Evolutionary conservation across 2,888 invertebrate genomes (phyloP).

Genomic region (Parelbella ahira): DNA sequence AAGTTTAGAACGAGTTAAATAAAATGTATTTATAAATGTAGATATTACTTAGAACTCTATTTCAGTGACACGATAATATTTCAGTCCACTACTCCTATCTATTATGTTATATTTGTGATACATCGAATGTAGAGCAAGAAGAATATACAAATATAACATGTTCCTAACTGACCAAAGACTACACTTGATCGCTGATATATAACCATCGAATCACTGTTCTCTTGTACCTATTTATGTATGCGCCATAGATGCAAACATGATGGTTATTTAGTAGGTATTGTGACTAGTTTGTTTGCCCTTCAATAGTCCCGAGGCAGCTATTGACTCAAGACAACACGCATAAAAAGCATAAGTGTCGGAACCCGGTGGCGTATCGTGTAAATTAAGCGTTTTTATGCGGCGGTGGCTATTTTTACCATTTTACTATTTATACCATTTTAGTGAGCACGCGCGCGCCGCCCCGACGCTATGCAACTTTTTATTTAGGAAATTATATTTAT

Average conservation of each 20-base stretch:
- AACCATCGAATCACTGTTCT: conserved; percentile 1
- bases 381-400: conserved; percentile 75
- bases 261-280: conserved; percentile 6
- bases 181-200: too few relatives aligned
- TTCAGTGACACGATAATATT: too few relatives aligned
- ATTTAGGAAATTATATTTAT: conserved; percentile 44
- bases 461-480: conserved; percentile 49
- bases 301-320: conserved; percentile 57
- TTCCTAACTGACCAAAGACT: too few relatives aligned
- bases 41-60: too few relatives aligned
- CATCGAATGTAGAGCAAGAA: too few relatives aligned
- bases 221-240: background rate
- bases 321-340: conserved; percentile 76
- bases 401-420: conserved; percentile 66
- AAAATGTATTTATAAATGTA: too few relatives aligned
- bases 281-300: conserved; percentile 43
- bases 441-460: conserved; percentile 69
- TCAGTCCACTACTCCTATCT: too few relatives aligned
- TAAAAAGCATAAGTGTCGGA: conserved; percentile 76
- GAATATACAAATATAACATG: too few relatives aligned
- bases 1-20: too few relatives aligned
- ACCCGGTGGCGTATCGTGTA: conserved; percentile 63
- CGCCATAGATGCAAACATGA: conserved; percentile 2
- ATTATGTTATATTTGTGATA: too few relatives aligned
- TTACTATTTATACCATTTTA: conserved; percentile 55